These are phyloP conservation scores for Rhamnusium bicolor DNA, from an alignment of 2,888 invertebrate species.

Conservation along the genomic window DNA sequence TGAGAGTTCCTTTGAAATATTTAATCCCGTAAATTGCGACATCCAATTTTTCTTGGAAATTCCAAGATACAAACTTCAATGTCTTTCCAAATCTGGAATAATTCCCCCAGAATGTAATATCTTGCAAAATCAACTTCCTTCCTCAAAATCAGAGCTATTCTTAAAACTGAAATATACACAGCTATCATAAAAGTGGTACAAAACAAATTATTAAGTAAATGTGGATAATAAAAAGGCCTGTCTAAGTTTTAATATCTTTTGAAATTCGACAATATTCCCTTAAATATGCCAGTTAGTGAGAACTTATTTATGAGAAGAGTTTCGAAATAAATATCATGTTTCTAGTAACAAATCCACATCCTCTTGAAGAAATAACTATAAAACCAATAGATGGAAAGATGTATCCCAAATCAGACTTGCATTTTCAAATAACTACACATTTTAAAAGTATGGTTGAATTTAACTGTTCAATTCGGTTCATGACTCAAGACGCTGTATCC, in stretches of 20 bases:
- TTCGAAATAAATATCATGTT: conserved; percentile 50
- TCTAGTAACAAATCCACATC: conserved; percentile 51
- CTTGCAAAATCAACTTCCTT: conserved; percentile 69
- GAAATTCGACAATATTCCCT: conserved; percentile 64
- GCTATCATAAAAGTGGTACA: conserved; percentile 63
- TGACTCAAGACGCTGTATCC: conserved; percentile 63
- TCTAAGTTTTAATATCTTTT: conserved; percentile 52
- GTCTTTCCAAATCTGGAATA: conserved; percentile 69
- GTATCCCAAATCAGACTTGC: conserved; percentile 51
- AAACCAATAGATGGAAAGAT: conserved; percentile 56
- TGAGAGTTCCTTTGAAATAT: conserved; percentile 71
- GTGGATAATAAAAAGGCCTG: conserved; percentile 38
- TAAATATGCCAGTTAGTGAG: conserved; percentile 62
- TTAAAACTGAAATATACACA: conserved; percentile 62
- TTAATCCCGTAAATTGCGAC: conserved; percentile 74
- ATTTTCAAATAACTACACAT: conserved; percentile 54
- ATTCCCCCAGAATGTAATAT: conserved; percentile 71
- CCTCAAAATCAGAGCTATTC: conserved; percentile 54
- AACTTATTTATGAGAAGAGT: conserved; percentile 54
- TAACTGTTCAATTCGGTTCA: conserved; percentile 41
- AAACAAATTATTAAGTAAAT: conserved; percentile 53
- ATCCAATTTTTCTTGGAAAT: conserved; percentile 73
- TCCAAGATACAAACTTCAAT: conserved; percentile 69
- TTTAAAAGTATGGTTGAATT: conserved; percentile 50
- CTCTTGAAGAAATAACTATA: conserved; percentile 52